Base-by-base conservation (phyloP, 2,113 vertebrate genomes). In the Anseranas semipalmata region DNA sequence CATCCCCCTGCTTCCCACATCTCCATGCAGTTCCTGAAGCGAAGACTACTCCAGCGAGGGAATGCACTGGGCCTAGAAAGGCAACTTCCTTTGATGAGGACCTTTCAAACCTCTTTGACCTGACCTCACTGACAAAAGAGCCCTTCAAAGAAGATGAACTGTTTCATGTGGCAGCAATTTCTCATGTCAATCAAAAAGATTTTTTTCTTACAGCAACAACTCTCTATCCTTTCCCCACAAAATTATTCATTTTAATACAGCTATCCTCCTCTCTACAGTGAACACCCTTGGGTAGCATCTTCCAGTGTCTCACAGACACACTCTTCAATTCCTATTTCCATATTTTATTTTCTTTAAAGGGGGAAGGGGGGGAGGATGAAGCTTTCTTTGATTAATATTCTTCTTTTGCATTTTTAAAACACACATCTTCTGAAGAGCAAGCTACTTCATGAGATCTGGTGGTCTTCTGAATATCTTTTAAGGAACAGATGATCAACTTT, bases 81-180 rank as follows among this genome's bases (percentile, higher is more conserved):
- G 81, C 94, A 96, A 91, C 96, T 97, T 95, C 92, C 87, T 97
- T 97, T 97, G 96, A 96, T 95, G 96, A 94, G 63, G 96, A 97
- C 96, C 96, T 96, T 97, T 97, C 95, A 94, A 97, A 97, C 94
- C 96, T 97, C 95, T 96, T 95, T 97, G 96, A 97, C 96, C 96
- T 97, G 96, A 97, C 96, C 96, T 93, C 89, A 27, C 96, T 93
- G 96, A 97, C 96, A 97, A 97, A 97, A 96, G 96, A 95, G 89
- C 93, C 95, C 96, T 97, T 96, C 96, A 97, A 97, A 97, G 96
- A 96, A 96, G 95, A 93, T 77, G 96, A 97, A 95, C 95, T 91
- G 89, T 97, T 97, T 97, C 94, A 97, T 97, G 96, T 93, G 96
- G 96, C 95, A 97, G 95, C 94, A 97, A 95, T 97, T 97, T 97